Evolutionary conservation across 2,888 invertebrate species (phyloP), one percentile per base, ranked within the genome.

Genomic region (Melanchra persicariae): DNA sequence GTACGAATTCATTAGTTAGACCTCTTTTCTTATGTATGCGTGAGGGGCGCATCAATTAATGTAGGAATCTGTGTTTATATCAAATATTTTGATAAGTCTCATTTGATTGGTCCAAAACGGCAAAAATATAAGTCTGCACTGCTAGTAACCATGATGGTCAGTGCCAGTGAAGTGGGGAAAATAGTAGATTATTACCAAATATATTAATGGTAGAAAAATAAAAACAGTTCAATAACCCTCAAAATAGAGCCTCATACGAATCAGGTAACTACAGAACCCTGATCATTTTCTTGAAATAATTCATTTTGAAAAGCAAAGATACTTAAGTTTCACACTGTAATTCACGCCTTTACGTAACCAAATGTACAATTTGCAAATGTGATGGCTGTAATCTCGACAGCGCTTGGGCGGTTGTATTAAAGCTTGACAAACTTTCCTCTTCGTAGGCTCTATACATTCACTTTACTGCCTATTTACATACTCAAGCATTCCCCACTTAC

Each of bases 361-460:
- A 40, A 24, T 26, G 43, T 40, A 67, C 24, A 59, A 58, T 72
- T 65, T 66, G 24, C 37, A 43, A 76, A 58, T 49, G 24, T 24
- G 47, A 58, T 49, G 9, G 8, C 17, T 43, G 61, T 76, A 58
- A 65, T 76, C 61, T 62, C 61, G n/a, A 54, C 22, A n/a, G n/a
- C n/a, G n/a, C n/a, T n/a, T n/a, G n/a, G n/a, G 30, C 51, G 47
- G 30, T 34, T 24, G 19, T 74, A 12, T 17, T 49, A 37, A 59
- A 55, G 55, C 60, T 64, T 47, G 24, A 58, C 34, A 54, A 65
- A 47, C 40, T 59, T 58, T 26, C 12, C 1, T 26, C 34, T 37
- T 49, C 10, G 40, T 19, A 9, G 57, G 24, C 40, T 45, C 19
- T 45, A 49, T 34, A 30, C 24, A 15, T 51, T 22, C 15, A 57